Percentiles rank a stretch among this genome's conserved stretches.
phyloP scores from a whole-genome alignment of 1,140 invertebrate genomes.

The honey bee (Apis mellifera) region Amel_HAv3.1 CM009934.2:6894001-6894500 shows the following conservation, averaged over 20 bases:
- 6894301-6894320: conserved; percentile 46
- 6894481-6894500: too few species aligned
- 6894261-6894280: conserved; percentile 33
- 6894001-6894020: neutral
- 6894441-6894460: too few species aligned
- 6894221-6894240: conserved; percentile 52
- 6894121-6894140: conserved; percentile 5
- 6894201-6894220: conserved; percentile 19
- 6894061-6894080: too few species aligned
- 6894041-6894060: neutral
- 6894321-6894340: conserved; percentile 41
- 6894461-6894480: too few species aligned
- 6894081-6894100: neutral
- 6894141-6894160: neutral
- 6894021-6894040: neutral
- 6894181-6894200: neutral
- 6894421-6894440: too few species aligned
- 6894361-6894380: conserved; percentile 1
- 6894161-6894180: conserved; percentile 8
- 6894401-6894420: neutral
- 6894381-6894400: neutral
- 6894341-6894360: conserved; percentile 15
- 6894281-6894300: conserved; percentile 44
- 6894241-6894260: conserved; percentile 39
- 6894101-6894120: neutral